Base-by-base conservation (phyloP, 2,113 vertebrate species). In the Diadophis punctatus region DNA sequence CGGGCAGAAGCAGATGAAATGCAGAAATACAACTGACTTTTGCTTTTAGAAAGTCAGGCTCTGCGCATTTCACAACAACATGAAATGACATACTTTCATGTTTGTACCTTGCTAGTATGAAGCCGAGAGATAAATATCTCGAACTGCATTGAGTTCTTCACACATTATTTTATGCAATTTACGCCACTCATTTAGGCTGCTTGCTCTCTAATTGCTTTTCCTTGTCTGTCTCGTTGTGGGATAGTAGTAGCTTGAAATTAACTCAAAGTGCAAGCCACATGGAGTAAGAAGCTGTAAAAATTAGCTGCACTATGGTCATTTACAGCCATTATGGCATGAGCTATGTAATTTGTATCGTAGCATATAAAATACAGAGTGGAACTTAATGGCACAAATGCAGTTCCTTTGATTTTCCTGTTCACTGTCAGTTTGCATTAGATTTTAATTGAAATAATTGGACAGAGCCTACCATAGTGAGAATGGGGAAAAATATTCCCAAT, bases 201-300 rank as follows among this genome's bases (percentile, higher is more conserved):
- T 93, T 93, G 90, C 53, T 96, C 95, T 94, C 92, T 95, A 94
- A 93, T 94, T 10, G 0, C 25, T 51, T 95, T 56, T 91, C 87
- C 84, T 94, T 96, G 89, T 94, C 95, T 93, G 93, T 93, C 93
- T 91, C 94, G 92, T 56, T 20, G 14, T 43, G 8, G 91, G 96
- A 95, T 96, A 96, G 94, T 48, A 0, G 34, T 52, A 97, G 91
- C 91, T 93, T 96, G 91, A 96, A 97, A 97, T 96, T 95, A 95
- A 93, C 95, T 92, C 90, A 60, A 95, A 46, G 90, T 89, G 93
- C 86, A 39, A 90, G 25, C 34, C 49, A 93, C 94, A 96, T 91
- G 96, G 43, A 4, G 48, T 93, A 90, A 30, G 91, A 58, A 88
- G 55, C 89, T 89, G 74, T 92, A 94, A 96, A 96, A 95, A 92